Conservation (phyloP, 2,888 invertebrate species). For the Ochropleura plecta region DNA sequence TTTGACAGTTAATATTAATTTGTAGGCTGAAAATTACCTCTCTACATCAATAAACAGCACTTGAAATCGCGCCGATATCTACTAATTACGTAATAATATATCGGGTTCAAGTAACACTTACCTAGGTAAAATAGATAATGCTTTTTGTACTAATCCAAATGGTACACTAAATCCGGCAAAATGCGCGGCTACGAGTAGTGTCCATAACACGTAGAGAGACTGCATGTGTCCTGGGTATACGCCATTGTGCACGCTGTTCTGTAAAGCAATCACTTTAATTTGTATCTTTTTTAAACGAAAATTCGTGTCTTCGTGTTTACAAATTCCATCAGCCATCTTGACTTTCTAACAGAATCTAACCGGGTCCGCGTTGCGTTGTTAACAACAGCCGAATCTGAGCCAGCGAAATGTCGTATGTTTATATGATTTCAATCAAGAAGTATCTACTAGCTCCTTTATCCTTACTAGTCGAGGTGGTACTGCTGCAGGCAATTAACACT, state of each 20-base stretch:
- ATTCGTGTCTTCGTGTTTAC: neutral
- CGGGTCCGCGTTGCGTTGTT: neutral
- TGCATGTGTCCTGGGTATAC: constrained; percentile 98
- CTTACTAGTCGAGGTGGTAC: neutral
- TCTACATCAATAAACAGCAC: neutral
- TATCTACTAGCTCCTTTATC: neutral
- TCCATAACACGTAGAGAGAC: constrained; percentile 96
- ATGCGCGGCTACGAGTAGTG: constrained; percentile 94
- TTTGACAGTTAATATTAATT: too few species aligned
- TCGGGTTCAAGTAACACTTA: constrained; percentile 81
- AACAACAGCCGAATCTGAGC: neutral
- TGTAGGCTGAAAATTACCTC: neutral
- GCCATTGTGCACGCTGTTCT: constrained; percentile 99
- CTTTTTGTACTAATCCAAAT: constrained; percentile 94
- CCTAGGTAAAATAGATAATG: constrained; percentile 94
- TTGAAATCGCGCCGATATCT: neutral
- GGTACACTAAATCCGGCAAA: constrained; percentile 95
- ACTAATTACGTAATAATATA: neutral
- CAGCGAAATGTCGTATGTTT: neutral
- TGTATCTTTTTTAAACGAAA: neutral
- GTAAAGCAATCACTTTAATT: constrained; percentile 61
- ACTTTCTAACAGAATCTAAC: neutral
- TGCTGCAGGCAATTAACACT: neutral
- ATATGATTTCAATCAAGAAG: neutral
- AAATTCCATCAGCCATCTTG: neutral